Conservation (phyloP, 2,797 vertebrate species). For the Otolemur crassicaudatus region DNA sequence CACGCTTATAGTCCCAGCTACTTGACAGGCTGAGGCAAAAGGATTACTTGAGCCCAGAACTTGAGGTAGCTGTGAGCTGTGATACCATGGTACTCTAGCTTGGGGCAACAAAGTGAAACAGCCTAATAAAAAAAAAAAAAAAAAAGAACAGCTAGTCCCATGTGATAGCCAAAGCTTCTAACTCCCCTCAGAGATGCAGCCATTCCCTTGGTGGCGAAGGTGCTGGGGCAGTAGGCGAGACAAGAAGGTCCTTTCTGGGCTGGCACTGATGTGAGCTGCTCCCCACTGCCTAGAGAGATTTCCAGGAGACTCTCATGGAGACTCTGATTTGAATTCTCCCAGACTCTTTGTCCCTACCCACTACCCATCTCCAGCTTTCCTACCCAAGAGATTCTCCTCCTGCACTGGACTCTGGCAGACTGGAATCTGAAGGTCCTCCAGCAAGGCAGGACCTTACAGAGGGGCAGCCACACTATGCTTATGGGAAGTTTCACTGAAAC, state of each 20-base stretch:
- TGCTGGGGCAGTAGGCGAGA: fast-evolving
- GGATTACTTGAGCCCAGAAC: too few relatives aligned
- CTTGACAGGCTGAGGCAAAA: too few relatives aligned
- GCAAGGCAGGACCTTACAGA: too few relatives aligned
- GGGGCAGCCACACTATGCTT: background rate
- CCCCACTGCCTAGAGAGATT: too few relatives aligned
- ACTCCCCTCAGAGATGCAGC: background rate
- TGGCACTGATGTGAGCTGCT: background rate
- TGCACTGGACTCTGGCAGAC: background rate
- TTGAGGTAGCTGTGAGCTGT: too few relatives aligned
- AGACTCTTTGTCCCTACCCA: background rate
- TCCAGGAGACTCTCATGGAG: background rate
- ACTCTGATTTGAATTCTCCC: background rate
- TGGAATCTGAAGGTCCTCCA: too few relatives aligned
- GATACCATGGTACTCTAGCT: too few relatives aligned
- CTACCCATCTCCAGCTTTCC: fast-evolving
- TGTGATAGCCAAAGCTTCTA: background rate
- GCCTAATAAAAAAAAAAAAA: too few relatives aligned
- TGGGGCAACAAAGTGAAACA: too few relatives aligned
- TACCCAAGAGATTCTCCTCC: background rate
- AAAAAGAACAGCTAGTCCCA: background rate
- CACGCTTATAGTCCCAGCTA: too few relatives aligned
- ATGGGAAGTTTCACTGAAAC: background rate
- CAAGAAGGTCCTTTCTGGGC: background rate
- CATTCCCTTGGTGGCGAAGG: background rate